phyloP scores from a whole-genome alignment of 2,797 vertebrate genomes.

The Pseudochirops cupreus region DNA sequence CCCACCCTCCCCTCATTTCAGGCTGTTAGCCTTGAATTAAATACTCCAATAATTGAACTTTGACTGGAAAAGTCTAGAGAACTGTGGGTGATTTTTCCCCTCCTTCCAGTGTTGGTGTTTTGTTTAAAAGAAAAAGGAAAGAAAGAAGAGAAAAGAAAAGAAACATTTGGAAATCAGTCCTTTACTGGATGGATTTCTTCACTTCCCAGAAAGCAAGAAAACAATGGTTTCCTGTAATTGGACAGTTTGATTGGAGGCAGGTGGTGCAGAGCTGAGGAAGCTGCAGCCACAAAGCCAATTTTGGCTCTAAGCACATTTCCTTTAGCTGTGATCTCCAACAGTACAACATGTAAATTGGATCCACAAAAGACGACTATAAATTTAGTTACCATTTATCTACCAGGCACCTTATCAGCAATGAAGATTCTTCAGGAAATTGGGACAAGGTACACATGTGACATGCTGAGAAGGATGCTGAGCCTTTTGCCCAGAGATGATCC shows the following conservation, averaged over 20 bases:
- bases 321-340: constrained; percentile 81
- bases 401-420: constrained; percentile 73
- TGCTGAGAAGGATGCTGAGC: not conserved
- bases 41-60: constrained; percentile 61
- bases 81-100: constrained; percentile 3
- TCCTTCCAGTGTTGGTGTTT: constrained; percentile 40
- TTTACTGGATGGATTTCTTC: constrained; percentile 83
- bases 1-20: not conserved
- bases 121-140: not conserved
- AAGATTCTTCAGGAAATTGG: constrained; percentile 26
- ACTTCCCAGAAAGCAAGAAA: constrained; percentile 86
- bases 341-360: constrained; percentile 80
- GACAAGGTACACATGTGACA: constrained; percentile 26
- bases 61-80: constrained; percentile 15
- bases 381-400: constrained; percentile 80
- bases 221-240: constrained; percentile 88
- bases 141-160: constrained; percentile 41
- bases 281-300: constrained; percentile 83
- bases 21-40: not conserved
- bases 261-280: constrained; percentile 82
- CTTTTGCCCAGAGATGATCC: constrained; percentile 22
- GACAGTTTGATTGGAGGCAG: constrained; percentile 89
- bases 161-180: constrained; percentile 81
- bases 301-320: constrained; percentile 81
- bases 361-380: constrained; percentile 74